These are phyloP conservation scores for Anthophora plumipes DNA, from an alignment of 2,888 invertebrate genomes.

Conservation along the genomic window DNA sequence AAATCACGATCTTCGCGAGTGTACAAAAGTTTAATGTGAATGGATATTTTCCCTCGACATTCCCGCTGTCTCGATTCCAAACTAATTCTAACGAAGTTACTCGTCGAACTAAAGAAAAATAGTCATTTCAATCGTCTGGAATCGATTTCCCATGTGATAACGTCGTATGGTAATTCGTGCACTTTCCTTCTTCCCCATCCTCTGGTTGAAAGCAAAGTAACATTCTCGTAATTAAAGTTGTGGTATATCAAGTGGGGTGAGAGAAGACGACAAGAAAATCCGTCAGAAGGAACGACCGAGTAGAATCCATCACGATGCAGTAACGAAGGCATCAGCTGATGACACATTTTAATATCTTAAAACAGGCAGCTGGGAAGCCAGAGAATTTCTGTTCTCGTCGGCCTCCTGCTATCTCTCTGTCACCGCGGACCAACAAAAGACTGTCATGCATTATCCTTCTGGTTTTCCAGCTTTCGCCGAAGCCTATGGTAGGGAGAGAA, in stretches of 20 bases:
- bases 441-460: slow-evolving; percentile 79
- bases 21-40: neutral
- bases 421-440: slow-evolving; percentile 75
- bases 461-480: slow-evolving; percentile 77
- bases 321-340: slow-evolving; percentile 83
- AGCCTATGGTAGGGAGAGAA: slow-evolving; percentile 65
- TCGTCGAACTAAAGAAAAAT: slow-evolving; percentile 8
- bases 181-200: slow-evolving; percentile 28
- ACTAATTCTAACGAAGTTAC: slow-evolving; percentile 37
- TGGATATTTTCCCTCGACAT: neutral
- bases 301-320: slow-evolving; percentile 74
- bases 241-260: slow-evolving; percentile 20
- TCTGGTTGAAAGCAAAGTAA: slow-evolving; percentile 30
- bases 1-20: neutral
- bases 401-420: slow-evolving; percentile 51
- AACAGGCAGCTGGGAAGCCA: slow-evolving; percentile 72
- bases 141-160: slow-evolving; percentile 59
- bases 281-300: slow-evolving; percentile 41
- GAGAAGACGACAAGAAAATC: slow-evolving; percentile 25
- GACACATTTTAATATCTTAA: slow-evolving; percentile 84
- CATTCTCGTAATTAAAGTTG: slow-evolving; percentile 72
- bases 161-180: slow-evolving; percentile 54
- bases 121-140: slow-evolving; percentile 38
- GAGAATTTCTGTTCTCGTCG: slow-evolving; percentile 61
- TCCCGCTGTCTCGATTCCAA: neutral